Conservation (phyloP, 2,113 vertebrate genomes). For the Zingel zingel region DNA sequence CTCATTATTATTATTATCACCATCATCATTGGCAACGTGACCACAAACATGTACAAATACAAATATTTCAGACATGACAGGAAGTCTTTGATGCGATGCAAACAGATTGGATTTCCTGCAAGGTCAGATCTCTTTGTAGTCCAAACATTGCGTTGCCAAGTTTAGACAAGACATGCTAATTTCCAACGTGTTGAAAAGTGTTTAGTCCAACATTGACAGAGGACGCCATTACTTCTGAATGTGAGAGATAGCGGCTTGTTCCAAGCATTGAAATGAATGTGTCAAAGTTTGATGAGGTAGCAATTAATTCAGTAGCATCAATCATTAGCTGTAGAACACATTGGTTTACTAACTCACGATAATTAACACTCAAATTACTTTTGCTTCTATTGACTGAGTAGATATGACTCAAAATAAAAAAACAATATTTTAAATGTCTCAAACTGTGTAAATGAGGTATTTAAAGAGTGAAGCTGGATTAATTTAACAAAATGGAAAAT, state of each 20-base stretch:
- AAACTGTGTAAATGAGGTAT: neutral
- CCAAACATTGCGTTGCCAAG: conserved; percentile 21
- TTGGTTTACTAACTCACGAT: neutral
- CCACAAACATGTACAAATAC: neutral
- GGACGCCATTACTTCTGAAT: neutral
- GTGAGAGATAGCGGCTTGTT: neutral
- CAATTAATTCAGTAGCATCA: neutral
- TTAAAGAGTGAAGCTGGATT: neutral
- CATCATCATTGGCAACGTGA: neutral
- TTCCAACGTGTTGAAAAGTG: conserved; percentile 9
- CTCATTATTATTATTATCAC: neutral
- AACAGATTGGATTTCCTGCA: neutral
- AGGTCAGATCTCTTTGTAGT: conserved; percentile 1
- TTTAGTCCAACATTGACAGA: neutral
- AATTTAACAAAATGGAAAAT: neutral
- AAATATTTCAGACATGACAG: conserved; percentile 8
- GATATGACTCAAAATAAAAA: neutral
- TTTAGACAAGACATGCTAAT: conserved; percentile 22
- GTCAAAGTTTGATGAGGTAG: neutral
- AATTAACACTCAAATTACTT: neutral
- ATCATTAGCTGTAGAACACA: neutral
- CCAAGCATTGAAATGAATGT: neutral
- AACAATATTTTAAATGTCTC: neutral
- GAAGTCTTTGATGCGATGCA: conserved; percentile 12
- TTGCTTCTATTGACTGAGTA: neutral